Evolutionary conservation across 1,140 invertebrate species (phyloP), one percentile per base, ranked within the genome.

Genomic region (Drosophila insularis): DNA sequence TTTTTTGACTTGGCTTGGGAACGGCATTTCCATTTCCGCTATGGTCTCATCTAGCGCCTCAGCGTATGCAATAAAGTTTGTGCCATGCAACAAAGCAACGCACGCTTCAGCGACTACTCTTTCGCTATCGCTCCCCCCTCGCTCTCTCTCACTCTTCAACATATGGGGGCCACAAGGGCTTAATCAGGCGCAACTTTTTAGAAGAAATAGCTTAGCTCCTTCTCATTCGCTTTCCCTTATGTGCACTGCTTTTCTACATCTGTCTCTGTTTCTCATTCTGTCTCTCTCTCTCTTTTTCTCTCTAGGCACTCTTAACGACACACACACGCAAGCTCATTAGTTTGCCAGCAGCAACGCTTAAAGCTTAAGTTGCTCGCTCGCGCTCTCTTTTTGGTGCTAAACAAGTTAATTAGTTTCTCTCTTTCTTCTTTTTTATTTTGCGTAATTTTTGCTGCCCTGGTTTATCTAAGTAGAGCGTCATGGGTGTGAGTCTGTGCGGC

Each of bases 361-460:
- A 58, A 78, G 65, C 74, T 78, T 65, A 61, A 77, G 73, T 67
- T 77, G 66, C 35, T 37, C 70, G 66, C 35, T 37, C 63, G 66
- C 78, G 68, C 61, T 75, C 82, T 50, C 68, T 73, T 78, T 27
- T 67, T 66, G 76, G 84, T 71, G 80, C 84, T 89, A 87, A 87
- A 89, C 84, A 89, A 87, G 84, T 87, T 87, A 87, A 87, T 87
- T 87, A 87, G 82, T 87, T 87, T 87, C 68, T 53, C 75, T 78
- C 75, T 84, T 79, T 77, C 40, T 61, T 71, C 63, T 39, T 54
- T 70, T 65, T 61, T 71, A 63, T 39, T 54, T 70, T 65, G 70
- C 27, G 40, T 46, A 66, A 66, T 71, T 75, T 71, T 68, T 78
- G 68, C 75, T 62, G 71, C 72, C 59, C 55, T 62, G 43, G 63